A percentile compares a stretch with the other conserved stretches of the same genome.
phyloP scores from a whole-genome alignment of 2,888 invertebrate species.

The Trisateles emortualis region DNA sequence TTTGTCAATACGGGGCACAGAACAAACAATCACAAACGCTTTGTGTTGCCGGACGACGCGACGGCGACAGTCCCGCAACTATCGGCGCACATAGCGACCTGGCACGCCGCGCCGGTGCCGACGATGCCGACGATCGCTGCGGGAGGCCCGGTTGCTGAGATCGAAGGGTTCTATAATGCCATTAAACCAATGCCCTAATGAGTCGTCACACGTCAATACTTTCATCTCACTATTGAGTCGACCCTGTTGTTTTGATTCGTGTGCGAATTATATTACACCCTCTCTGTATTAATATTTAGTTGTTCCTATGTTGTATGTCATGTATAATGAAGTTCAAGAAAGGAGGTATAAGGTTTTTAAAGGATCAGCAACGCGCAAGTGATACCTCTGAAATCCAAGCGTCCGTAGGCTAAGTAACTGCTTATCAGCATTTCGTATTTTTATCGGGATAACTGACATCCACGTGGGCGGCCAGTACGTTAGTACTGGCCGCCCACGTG shows the following conservation, averaged over 20 bases:
- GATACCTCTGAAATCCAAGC: too few relatives aligned
- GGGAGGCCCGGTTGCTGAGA: constrained; percentile 30
- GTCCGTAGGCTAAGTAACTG: too few relatives aligned
- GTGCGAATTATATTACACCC: constrained; percentile 9
- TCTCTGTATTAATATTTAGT: neutral
- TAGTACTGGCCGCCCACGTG: too few relatives aligned
- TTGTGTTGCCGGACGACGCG: constrained; percentile 21
- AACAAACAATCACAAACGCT: constrained; percentile 46
- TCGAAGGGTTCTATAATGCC: constrained; percentile 43
- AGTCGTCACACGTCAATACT: constrained; percentile 47
- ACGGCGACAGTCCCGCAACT: constrained; percentile 13
- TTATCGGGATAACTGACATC: too few relatives aligned
- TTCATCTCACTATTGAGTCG: constrained; percentile 11
- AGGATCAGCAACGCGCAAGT: too few relatives aligned
- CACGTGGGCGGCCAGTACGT: too few relatives aligned
- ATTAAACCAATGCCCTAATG: constrained; percentile 43
- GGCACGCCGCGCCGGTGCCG: constrained; percentile 11
- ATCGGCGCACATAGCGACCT: constrained; percentile 5
- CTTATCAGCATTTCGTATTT: too few relatives aligned
- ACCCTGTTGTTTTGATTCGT: constrained; percentile 17
- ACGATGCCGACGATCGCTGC: constrained; percentile 13
- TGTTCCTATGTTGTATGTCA: too few relatives aligned
- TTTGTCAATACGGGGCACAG: constrained; percentile 57
- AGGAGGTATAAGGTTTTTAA: too few relatives aligned
- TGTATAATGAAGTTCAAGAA: too few relatives aligned